phyloP scores from a whole-genome alignment of 1,140 invertebrate species.

The Oncopeltus fasciatus region DNA sequence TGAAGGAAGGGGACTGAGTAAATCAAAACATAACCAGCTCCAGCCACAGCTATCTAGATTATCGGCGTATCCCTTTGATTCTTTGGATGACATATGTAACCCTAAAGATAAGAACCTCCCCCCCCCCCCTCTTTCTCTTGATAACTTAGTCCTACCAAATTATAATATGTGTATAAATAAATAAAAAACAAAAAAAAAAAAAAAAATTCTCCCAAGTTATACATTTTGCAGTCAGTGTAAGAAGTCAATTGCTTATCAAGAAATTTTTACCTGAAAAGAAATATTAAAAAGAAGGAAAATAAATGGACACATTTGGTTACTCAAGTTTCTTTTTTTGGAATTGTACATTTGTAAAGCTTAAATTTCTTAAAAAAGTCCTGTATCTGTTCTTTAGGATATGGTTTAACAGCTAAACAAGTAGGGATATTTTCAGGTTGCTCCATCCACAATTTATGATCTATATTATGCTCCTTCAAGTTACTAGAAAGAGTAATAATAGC shows the following conservation, averaged over 20 bases:
- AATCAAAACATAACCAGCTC: conserved; percentile 5
- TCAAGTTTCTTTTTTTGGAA: not conserved
- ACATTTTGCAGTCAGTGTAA: too few relatives aligned
- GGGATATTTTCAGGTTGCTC: conserved; percentile 94
- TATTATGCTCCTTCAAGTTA: conserved; percentile 50
- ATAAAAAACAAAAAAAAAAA: too few relatives aligned
- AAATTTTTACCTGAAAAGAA: too few relatives aligned
- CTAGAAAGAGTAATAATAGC: conserved; percentile 49
- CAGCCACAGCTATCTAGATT: not conserved
- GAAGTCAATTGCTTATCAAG: too few relatives aligned
- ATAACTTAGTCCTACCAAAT: too few relatives aligned
- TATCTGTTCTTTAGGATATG: conserved; percentile 72
- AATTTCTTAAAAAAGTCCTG: conserved; percentile 77
- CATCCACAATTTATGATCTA: conserved; percentile 88
- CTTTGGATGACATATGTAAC: too few relatives aligned
- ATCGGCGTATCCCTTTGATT: not conserved
- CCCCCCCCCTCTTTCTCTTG: too few relatives aligned
- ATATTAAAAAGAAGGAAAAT: too few relatives aligned
- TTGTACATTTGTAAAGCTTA: conserved; percentile 55
- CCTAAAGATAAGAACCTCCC: too few relatives aligned
- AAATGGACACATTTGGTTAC: too few relatives aligned
- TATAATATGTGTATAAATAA: too few relatives aligned
- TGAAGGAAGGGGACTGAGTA: not conserved
- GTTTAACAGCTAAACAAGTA: conserved; percentile 86
- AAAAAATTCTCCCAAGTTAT: too few relatives aligned